Conservation (phyloP, 2,113 vertebrate genomes). For the Scortum barcoo region DNA sequence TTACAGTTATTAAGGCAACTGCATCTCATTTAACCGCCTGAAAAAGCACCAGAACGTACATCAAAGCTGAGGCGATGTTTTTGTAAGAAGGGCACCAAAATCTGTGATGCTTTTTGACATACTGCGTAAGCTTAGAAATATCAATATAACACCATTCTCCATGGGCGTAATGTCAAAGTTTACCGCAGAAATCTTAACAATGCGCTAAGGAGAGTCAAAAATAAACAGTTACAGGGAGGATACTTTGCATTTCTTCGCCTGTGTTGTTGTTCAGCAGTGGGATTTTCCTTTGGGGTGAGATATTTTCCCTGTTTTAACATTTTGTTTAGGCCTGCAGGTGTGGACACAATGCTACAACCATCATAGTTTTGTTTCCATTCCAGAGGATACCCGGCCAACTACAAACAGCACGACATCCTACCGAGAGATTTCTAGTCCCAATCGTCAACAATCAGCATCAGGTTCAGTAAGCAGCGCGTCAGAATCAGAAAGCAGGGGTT, state of each 20-base stretch:
- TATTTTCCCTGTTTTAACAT: slow-evolving; percentile 9
- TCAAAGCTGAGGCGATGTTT: slow-evolving; percentile 20
- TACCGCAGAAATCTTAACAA: neutral
- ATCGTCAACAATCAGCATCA: slow-evolving; percentile 10
- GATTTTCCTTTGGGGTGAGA: slow-evolving; percentile 2
- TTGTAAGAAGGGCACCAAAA: neutral
- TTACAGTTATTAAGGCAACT: slow-evolving; percentile 21
- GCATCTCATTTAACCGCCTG: slow-evolving; percentile 27
- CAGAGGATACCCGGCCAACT: neutral
- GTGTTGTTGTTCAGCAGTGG: slow-evolving; percentile 1
- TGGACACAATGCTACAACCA: neutral
- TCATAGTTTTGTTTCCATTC: slow-evolving; percentile 7
- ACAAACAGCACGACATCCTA: neutral
- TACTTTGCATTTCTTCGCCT: neutral
- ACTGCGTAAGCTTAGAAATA: neutral
- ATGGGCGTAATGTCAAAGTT: neutral
- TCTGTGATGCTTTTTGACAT: neutral
- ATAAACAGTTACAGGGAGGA: neutral
- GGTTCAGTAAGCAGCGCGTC: neutral
- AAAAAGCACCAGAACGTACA: slow-evolving; percentile 12
- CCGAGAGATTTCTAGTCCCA: neutral
- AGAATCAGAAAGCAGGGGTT: neutral
- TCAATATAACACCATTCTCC: slow-evolving; percentile 5
- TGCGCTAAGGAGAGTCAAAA: neutral
- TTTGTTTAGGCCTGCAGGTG: slow-evolving; percentile 32